Conservation (phyloP, 2,113 vertebrate genomes). For the Tinamus guttatus region DNA sequence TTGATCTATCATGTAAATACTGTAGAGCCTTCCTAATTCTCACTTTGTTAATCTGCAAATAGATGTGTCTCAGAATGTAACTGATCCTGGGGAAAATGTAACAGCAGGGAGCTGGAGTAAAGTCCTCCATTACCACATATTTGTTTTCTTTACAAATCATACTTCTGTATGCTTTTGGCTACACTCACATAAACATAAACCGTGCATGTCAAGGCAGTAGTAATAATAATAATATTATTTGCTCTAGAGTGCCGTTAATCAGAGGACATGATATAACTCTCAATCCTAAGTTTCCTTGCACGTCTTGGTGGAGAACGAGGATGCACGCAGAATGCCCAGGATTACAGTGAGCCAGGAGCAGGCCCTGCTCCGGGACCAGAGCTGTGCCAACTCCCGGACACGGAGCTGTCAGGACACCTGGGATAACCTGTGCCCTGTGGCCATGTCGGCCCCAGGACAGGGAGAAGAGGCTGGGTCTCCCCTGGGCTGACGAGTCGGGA, state of each 20-base stretch:
- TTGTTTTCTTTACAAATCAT: conserved; percentile 19
- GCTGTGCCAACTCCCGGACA: not conserved
- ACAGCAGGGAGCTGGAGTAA: not conserved
- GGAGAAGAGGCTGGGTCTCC: fast-evolving
- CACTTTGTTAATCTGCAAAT: conserved; percentile 65
- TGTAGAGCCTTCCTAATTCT: conserved; percentile 60
- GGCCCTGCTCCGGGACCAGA: not conserved
- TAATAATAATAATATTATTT: not conserved
- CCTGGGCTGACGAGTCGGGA: not conserved
- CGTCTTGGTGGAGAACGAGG: fast-evolving
- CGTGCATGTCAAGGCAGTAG: not conserved
- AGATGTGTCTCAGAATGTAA: conserved; percentile 14
- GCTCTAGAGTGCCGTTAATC: not conserved
- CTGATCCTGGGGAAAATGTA: conserved; percentile 18
- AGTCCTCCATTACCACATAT: not conserved
- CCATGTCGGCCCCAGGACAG: not conserved
- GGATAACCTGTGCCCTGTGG: not conserved
- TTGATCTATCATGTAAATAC: conserved; percentile 67
- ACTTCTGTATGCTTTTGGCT: not conserved
- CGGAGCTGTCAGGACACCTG: not conserved
- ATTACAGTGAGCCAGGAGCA: not conserved
- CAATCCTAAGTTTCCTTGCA: not conserved
- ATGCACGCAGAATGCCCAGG: not conserved
- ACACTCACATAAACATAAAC: conserved; percentile 9
- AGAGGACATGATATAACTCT: not conserved